Percentiles rank a stretch among this genome's conserved stretches.
These are phyloP conservation scores for Apotomis capreana DNA, from an alignment of 2,888 invertebrate species.

Conservation along the genomic window DNA sequence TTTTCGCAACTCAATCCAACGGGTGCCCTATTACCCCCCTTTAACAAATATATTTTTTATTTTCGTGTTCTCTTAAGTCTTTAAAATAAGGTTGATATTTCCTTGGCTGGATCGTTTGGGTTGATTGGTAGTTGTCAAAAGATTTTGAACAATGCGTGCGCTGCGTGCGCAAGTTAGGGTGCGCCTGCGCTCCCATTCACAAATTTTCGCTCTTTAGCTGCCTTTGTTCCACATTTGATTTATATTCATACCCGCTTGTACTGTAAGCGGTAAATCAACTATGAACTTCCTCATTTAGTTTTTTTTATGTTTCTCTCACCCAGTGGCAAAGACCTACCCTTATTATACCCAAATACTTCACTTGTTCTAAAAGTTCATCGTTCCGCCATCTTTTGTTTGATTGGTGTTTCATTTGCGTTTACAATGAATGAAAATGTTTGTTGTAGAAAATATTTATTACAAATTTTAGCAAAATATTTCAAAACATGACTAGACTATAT, in stretches of 20 bases:
- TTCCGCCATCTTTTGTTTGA: background rate
- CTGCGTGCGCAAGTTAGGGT: conserved; percentile 73
- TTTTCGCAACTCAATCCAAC: conserved; percentile 74
- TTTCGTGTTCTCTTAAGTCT: conserved; percentile 39
- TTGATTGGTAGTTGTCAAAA: conserved; percentile 54
- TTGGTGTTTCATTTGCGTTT: background rate
- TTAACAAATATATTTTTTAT: conserved; percentile 8
- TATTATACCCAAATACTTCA: background rate
- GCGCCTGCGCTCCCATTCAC: conserved; percentile 74
- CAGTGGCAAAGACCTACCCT: background rate
- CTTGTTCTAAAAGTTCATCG: background rate
- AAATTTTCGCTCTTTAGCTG: conserved; percentile 81
- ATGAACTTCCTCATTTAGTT: conserved; percentile 55
- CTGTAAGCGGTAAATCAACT: conserved; percentile 79
- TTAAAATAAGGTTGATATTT: conserved; percentile 47
- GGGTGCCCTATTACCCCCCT: conserved; percentile 65
- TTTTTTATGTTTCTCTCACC: background rate
- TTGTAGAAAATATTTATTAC: conserved; percentile 44
- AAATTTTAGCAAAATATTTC: conserved; percentile 47
- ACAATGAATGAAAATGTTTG: background rate
- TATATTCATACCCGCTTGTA: conserved; percentile 81
- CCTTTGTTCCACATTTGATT: conserved; percentile 81
- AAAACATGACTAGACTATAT: conserved; percentile 71
- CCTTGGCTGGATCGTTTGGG: conserved; percentile 1
- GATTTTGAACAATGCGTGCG: conserved; percentile 64